Conservation (phyloP, 2,113 vertebrate species). For the Podocnemis expansa region DNA sequence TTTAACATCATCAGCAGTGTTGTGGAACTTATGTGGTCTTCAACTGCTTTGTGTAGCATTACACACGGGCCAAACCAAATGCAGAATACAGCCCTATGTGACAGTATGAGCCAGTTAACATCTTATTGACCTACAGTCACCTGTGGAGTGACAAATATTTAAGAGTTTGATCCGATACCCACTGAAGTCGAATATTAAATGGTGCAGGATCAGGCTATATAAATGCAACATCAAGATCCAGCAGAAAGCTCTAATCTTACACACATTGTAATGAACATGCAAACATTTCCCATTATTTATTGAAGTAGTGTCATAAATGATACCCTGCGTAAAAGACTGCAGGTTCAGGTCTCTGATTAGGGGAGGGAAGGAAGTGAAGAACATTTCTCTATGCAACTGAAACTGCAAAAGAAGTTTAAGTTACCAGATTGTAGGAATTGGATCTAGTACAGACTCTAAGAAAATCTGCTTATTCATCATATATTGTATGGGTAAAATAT, state of each 20-base stretch:
- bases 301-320: slow-evolving; percentile 1
- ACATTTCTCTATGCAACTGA: background rate
- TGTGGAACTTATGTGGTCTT: background rate
- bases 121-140: background rate
- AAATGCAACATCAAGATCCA: background rate
- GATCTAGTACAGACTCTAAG: background rate
- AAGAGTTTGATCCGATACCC: background rate
- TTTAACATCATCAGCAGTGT: background rate
- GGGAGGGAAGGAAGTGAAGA: background rate
- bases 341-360: background rate
- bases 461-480: background rate
- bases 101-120: background rate
- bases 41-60: background rate
- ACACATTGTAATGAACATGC: slow-evolving; percentile 18
- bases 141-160: background rate
- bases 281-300: slow-evolving; percentile 8
- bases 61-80: background rate
- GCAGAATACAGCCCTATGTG: background rate
- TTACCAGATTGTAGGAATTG: background rate
- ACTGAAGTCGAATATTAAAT: background rate
- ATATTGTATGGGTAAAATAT: background rate
- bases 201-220: background rate
- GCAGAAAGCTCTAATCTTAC: background rate
- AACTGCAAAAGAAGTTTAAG: background rate
- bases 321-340: slow-evolving; percentile 3